Percentiles rank a stretch among this genome's conserved stretches.
Evolutionary conservation across 2,888 invertebrate genomes (phyloP).

Genomic region (Drosophila differens): DNA sequence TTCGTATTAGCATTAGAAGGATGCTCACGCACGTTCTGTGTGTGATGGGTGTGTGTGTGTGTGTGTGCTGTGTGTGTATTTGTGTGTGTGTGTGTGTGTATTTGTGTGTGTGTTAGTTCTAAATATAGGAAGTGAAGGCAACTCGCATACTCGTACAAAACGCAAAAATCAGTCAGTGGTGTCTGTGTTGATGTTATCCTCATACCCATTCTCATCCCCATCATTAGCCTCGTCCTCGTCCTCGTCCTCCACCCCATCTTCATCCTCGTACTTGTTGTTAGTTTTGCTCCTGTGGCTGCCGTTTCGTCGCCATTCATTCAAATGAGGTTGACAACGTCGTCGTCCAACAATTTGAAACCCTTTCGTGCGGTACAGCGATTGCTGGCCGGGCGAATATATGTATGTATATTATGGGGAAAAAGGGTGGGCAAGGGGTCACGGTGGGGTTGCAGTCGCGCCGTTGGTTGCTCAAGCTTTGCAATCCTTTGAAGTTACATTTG

Average conservation of each 20-base stretch:
- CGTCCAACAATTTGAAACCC: constrained; percentile 73
- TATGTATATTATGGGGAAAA: neutral
- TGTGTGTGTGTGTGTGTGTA: constrained; percentile 20
- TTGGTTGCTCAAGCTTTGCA: constrained; percentile 41
- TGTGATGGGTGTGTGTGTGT: constrained; percentile 10
- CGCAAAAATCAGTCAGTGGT: constrained; percentile 65
- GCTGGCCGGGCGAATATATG: neutral
- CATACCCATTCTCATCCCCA: constrained; percentile 3
- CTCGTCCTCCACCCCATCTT: neutral
- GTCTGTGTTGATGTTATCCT: constrained; percentile 40
- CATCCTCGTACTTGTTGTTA: constrained; percentile 11
- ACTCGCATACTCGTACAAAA: constrained; percentile 54
- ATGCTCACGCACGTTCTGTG: constrained; percentile 55
- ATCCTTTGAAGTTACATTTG: constrained; percentile 67
- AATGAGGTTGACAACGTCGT: constrained; percentile 61
- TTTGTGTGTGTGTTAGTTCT: constrained; percentile 21
- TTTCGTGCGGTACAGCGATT: constrained; percentile 55
- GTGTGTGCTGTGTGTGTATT: constrained; percentile 6
- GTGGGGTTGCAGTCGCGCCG: constrained; percentile 19
- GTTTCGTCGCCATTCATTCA: constrained; percentile 55
- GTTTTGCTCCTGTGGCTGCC: constrained; percentile 18
- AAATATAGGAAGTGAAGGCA: constrained; percentile 30
- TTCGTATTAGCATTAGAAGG: constrained; percentile 81
- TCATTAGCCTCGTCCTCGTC: neutral
- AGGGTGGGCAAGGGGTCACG: neutral